These are phyloP conservation scores for Tetropium fuscum DNA, from an alignment of 2,888 invertebrate genomes.

Conservation along the genomic window DNA sequence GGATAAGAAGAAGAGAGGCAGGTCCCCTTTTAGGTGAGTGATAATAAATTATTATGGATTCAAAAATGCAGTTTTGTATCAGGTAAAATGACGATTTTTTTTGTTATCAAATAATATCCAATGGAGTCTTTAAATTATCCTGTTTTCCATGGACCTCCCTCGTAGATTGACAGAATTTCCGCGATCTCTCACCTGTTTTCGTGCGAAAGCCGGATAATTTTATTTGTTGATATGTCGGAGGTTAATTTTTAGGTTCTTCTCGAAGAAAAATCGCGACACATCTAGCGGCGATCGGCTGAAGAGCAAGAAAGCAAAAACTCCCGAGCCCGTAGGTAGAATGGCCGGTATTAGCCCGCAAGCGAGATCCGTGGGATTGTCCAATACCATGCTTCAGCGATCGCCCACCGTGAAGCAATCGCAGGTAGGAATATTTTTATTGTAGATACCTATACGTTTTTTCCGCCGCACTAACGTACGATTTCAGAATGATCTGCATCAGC, in stretches of 20 bases:
- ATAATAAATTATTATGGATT: no score
- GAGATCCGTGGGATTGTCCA: conserved; percentile 65
- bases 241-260: conserved; percentile 77
- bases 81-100: no score
- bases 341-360: conserved; percentile 49
- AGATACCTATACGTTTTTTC: no score
- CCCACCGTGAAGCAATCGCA: conserved; percentile 68
- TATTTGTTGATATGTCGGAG: not conserved
- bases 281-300: conserved; percentile 75
- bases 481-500: conserved; percentile 70
- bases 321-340: conserved; percentile 70
- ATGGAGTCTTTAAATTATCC: no score
- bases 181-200: no score
- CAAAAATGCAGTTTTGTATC: no score
- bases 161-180: no score
- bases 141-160: no score
- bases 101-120: no score
- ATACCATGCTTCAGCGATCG: conserved; percentile 64
- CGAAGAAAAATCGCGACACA: conserved; percentile 78
- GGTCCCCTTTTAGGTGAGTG: conserved; percentile 89
- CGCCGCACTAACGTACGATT: no score
- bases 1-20: conserved; percentile 82
- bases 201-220: not conserved
- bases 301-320: conserved; percentile 77
- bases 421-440: conserved; percentile 26